Conservation (phyloP, 2,888 invertebrate genomes). For the Sesia bembeciformis region DNA sequence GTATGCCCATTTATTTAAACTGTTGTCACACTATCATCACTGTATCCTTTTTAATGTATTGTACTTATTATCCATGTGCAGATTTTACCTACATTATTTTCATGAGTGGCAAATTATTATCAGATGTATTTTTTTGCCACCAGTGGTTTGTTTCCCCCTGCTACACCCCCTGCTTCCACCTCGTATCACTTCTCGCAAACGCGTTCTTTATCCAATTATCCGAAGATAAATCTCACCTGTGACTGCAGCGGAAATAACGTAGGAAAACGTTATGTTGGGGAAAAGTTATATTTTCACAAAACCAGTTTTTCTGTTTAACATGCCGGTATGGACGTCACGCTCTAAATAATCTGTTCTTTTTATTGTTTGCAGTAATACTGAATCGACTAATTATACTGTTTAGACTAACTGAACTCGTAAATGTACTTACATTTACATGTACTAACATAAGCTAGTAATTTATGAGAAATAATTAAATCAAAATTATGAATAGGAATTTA, state of each 20-base stretch:
- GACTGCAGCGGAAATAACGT: slow-evolving; percentile 63
- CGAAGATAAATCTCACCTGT: slow-evolving; percentile 74
- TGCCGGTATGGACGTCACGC: slow-evolving; percentile 12
- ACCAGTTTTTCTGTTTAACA: slow-evolving; percentile 47
- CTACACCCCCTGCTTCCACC: slow-evolving; percentile 41
- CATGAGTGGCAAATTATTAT: slow-evolving; percentile 21
- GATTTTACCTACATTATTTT: neutral
- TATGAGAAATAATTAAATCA: no score
- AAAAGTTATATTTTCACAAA: slow-evolving; percentile 57
- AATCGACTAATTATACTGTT: no score
- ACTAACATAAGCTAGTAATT: no score
- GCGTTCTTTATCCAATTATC: slow-evolving; percentile 75
- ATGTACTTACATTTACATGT: no score
- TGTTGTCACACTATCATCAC: no score
- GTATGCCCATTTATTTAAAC: no score
- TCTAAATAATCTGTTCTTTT: no score
- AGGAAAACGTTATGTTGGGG: slow-evolving; percentile 48
- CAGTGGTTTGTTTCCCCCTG: slow-evolving; percentile 11
- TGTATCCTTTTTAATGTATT: no score
- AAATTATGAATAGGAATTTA: no score
- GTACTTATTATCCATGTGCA: no score
- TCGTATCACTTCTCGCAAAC: slow-evolving; percentile 66
- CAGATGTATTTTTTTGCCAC: slow-evolving; percentile 32
- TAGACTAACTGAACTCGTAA: no score
- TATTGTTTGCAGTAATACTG: no score